These are phyloP conservation scores for Nemopilema nomurai DNA, from an alignment of 30 jellyfish, hydroid and myxozoan genomes.

Conservation along the genomic window DNA sequence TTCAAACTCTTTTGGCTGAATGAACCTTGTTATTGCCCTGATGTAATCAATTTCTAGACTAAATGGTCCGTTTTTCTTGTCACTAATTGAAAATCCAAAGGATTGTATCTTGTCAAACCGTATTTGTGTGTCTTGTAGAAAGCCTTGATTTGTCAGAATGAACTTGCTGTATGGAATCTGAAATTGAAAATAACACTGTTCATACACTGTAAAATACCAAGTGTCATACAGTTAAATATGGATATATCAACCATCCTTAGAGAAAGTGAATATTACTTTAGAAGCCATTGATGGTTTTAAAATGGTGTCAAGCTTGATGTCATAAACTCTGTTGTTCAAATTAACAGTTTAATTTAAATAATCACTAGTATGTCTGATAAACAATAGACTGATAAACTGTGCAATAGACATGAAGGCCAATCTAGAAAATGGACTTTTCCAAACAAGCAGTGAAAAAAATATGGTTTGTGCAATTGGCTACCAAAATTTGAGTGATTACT, in stretches of 20 bases:
- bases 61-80: constrained; percentile 90
- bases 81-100: constrained; percentile 89
- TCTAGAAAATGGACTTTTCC: too few relatives aligned
- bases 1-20: constrained; percentile 60
- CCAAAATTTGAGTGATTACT: too few relatives aligned
- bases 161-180: constrained; percentile 85
- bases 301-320: too few relatives aligned
- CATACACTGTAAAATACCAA: neutral
- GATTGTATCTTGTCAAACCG: constrained; percentile 67
- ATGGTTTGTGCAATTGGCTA: too few relatives aligned
- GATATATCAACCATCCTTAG: neutral
- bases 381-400: too few relatives aligned
- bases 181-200: neutral
- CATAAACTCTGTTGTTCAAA: too few relatives aligned
- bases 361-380: too few relatives aligned
- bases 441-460: too few relatives aligned
- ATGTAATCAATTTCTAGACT: constrained; percentile 87
- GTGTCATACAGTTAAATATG: neutral
- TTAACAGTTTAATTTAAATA: too few relatives aligned
- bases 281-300: too few relatives aligned
- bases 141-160: constrained; percentile 88
- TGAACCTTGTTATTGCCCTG: constrained; percentile 49
- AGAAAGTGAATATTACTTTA: too few relatives aligned
- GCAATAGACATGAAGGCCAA: too few relatives aligned
- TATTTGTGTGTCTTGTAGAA: constrained; percentile 83